These are phyloP conservation scores for Hydrolagus colliei DNA, from an alignment of 2,797 vertebrate genomes.

Conservation along the genomic window DNA sequence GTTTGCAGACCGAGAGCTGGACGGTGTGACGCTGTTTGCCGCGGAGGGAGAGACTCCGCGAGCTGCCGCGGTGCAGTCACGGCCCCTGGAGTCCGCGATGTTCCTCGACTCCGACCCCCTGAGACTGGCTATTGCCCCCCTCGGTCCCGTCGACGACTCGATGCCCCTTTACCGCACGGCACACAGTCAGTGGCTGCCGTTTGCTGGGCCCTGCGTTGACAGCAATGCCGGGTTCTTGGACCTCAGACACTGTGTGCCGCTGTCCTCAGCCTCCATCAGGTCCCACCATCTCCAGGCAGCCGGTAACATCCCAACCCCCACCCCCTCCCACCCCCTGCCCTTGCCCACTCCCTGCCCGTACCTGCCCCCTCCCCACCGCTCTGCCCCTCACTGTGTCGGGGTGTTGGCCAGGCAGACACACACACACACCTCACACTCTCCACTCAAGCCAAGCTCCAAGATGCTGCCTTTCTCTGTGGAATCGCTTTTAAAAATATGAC, in stretches of 20 bases:
- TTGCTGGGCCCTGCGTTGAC: too few species aligned
- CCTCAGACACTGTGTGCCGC: constrained; percentile 31
- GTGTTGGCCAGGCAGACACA: too few species aligned
- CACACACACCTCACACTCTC: too few species aligned
- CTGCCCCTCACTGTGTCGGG: constrained; percentile 34
- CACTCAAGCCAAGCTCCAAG: constrained; percentile 30
- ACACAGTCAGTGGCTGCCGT: too few species aligned
- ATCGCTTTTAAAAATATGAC: constrained; percentile 60
- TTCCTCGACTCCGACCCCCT: constrained; percentile 43
- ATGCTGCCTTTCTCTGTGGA: constrained; percentile 60
- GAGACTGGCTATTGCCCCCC: constrained; percentile 40
- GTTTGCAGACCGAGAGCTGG: constrained; percentile 65
- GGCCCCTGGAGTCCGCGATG: constrained; percentile 37
- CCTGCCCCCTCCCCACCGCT: constrained; percentile 36
- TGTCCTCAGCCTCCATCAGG: constrained; percentile 28
- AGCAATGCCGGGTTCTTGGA: too few species aligned
- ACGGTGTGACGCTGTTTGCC: constrained; percentile 53
- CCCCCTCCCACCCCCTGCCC: constrained; percentile 43
- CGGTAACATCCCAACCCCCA: constrained; percentile 38
- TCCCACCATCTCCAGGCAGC: background rate
- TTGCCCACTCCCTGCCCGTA: constrained; percentile 39
- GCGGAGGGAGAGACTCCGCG: constrained; percentile 55
- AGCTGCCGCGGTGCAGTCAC: constrained; percentile 40
- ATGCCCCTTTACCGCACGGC: too few species aligned
- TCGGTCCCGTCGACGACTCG: constrained; percentile 41